These are phyloP conservation scores for Miniopterus natalensis DNA, from an alignment of 2,113 vertebrate species.

Conservation along the genomic window DNA sequence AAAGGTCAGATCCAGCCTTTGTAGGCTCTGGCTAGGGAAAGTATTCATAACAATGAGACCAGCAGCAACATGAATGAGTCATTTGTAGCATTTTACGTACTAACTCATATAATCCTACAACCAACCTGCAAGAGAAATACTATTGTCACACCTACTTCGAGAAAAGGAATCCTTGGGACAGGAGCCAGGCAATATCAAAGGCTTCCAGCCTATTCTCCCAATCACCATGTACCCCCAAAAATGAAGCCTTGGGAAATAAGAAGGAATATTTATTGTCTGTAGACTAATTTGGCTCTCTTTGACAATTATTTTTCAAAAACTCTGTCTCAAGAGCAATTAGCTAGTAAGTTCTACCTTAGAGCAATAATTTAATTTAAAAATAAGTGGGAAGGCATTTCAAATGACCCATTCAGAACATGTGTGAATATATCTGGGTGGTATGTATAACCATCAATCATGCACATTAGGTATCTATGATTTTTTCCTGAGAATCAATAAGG, in stretches of 20 bases:
- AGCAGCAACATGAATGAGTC: not conserved
- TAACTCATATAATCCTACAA: not conserved
- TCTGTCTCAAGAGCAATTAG: not conserved
- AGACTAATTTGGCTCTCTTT: not conserved
- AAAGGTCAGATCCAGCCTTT: not conserved
- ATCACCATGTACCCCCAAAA: not conserved
- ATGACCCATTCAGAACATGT: not conserved
- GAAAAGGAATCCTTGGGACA: not conserved
- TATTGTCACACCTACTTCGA: not conserved
- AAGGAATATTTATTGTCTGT: not conserved
- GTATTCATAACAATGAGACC: not conserved
- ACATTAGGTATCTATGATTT: not conserved
- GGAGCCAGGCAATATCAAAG: not conserved
- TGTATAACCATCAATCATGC: not conserved
- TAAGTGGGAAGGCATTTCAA: not conserved
- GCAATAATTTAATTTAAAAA: slow-evolving; percentile 25
- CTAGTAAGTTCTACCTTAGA: slow-evolving; percentile 35
- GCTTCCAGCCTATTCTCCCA: not conserved
- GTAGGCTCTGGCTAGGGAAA: not conserved
- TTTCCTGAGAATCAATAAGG: slow-evolving; percentile 3
- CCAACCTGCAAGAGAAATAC: not conserved
- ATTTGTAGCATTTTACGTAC: not conserved
- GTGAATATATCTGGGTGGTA: not conserved
- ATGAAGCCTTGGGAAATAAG: not conserved
- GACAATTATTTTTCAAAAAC: slow-evolving; percentile 2